These are phyloP conservation scores for Meleagris gallopavo DNA, from an alignment of 2,113 vertebrate genomes.

Conservation along the genomic window DNA sequence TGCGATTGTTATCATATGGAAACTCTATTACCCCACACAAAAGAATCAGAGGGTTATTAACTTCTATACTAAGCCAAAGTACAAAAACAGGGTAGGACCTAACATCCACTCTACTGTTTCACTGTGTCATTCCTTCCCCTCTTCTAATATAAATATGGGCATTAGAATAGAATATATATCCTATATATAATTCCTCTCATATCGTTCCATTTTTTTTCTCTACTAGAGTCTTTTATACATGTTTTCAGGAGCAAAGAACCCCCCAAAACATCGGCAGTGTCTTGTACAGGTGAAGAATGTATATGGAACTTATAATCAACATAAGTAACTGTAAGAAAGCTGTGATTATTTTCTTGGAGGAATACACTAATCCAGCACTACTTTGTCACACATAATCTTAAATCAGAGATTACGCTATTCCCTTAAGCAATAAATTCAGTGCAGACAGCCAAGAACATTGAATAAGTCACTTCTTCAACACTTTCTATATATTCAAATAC, in stretches of 20 bases:
- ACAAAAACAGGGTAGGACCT: neutral
- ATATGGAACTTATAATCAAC: neutral
- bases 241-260: neutral
- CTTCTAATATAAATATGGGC: neutral
- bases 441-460: neutral
- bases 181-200: neutral
- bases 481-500: neutral
- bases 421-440: slow-evolving; percentile 1
- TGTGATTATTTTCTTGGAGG: neutral
- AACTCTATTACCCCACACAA: slow-evolving; percentile 3
- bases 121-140: neutral
- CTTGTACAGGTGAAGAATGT: neutral
- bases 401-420: neutral
- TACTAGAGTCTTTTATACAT: neutral
- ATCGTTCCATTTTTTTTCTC: neutral
- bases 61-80: slow-evolving; percentile 33
- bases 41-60: slow-evolving; percentile 43
- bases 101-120: neutral
- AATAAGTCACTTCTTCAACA: neutral
- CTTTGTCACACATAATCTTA: neutral
- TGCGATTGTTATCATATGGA: neutral
- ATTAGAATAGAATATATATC: neutral
- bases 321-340: neutral
- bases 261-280: neutral
- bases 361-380: neutral